Conservation (phyloP, 2,113 vertebrate species). For the Mormyrus iriodes region DNA sequence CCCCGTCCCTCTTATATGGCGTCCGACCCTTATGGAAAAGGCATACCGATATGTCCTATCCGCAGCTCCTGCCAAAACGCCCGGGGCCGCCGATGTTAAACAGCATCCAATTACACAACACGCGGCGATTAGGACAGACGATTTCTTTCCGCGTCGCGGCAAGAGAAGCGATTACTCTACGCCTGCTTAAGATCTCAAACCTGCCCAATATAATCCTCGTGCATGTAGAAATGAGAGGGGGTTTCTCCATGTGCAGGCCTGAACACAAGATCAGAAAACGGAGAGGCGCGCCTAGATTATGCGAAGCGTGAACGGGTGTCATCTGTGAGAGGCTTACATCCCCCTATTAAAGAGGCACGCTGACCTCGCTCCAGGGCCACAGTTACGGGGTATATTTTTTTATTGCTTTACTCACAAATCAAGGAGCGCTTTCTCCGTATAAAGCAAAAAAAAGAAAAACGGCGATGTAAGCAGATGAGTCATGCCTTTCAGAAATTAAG, state of each 20-base stretch:
- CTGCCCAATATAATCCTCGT: slow-evolving; percentile 27
- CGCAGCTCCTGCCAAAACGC: slow-evolving; percentile 26
- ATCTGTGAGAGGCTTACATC: not conserved
- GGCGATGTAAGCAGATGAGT: not conserved
- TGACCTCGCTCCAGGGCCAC: not conserved
- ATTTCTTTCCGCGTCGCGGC: slow-evolving; percentile 47
- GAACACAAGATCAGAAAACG: not conserved
- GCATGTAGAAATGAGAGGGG: slow-evolving; percentile 21
- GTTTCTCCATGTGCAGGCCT: not conserved
- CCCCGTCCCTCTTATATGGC: not conserved
- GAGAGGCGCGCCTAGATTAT: not conserved
- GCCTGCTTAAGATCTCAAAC: slow-evolving; percentile 28
- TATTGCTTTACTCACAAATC: not conserved
- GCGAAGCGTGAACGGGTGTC: not conserved
- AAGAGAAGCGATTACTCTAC: slow-evolving; percentile 42
- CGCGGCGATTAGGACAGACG: slow-evolving; percentile 42
- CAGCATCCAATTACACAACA: slow-evolving; percentile 49
- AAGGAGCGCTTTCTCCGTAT: not conserved
- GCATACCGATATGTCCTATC: slow-evolving; percentile 27
- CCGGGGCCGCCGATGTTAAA: slow-evolving; percentile 45
- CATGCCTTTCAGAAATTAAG: slow-evolving; percentile 8
- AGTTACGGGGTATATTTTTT: not conserved
- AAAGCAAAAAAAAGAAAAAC: not conserved
- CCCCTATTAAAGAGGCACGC: not conserved
- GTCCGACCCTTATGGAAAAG: slow-evolving; percentile 38